These are phyloP conservation scores for Steatornis caripensis DNA, from an alignment of 2,113 vertebrate genomes.

Conservation along the genomic window DNA sequence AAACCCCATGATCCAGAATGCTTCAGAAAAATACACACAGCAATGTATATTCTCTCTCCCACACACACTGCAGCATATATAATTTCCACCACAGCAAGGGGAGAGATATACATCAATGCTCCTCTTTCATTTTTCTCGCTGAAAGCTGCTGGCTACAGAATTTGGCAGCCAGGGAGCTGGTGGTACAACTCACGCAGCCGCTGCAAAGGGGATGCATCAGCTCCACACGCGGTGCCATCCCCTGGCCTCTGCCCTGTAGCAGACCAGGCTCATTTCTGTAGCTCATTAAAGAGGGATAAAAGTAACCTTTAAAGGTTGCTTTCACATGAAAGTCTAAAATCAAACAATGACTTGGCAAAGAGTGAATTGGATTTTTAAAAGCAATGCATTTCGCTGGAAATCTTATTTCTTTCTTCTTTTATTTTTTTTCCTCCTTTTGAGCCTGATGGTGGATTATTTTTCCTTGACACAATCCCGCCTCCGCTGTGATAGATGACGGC, in stretches of 20 bases:
- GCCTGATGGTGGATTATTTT: conserved; percentile 54
- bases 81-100: background rate
- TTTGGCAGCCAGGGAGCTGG: background rate
- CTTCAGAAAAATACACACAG: background rate
- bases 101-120: background rate
- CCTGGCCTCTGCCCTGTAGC: conserved; percentile 13
- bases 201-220: background rate
- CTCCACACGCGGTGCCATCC: background rate
- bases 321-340: conserved; percentile 11
- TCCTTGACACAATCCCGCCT: conserved; percentile 60
- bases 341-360: conserved; percentile 47
- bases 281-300: conserved; percentile 44
- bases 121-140: conserved; percentile 1
- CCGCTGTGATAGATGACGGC: conserved; percentile 51
- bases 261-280: background rate
- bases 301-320: conserved; percentile 63
- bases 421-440: conserved; percentile 1
- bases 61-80: background rate
- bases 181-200: background rate
- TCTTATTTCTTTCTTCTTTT: background rate
- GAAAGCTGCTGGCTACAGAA: conserved; percentile 32
- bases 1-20: background rate
- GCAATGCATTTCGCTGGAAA: conserved; percentile 8
- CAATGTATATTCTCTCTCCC: background rate
- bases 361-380: conserved; percentile 23